Percentiles rank a stretch among this genome's conserved stretches.
Evolutionary conservation across 1,140 invertebrate genomes (phyloP).

Genomic region (Caenorhabditis inopinata): DNA sequence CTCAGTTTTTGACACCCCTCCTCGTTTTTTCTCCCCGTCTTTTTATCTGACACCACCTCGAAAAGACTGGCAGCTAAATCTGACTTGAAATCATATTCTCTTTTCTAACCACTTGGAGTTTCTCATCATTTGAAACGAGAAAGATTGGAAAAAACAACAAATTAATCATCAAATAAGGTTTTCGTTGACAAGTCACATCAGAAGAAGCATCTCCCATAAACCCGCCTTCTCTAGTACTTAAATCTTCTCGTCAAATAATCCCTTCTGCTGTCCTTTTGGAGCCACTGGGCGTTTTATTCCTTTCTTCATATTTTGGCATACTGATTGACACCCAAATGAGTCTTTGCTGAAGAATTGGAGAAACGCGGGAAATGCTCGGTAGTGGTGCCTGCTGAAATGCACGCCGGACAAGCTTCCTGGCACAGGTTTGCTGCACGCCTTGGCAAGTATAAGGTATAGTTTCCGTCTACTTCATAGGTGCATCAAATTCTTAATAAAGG

Average conservation of each 20-base stretch:
- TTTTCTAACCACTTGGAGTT: not conserved
- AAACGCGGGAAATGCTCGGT: conserved; percentile 29
- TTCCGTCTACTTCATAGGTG: not conserved
- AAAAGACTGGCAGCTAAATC: conserved; percentile 3
- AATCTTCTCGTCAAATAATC: not conserved
- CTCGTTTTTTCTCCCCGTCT: not conserved
- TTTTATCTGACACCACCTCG: not conserved
- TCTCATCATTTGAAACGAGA: not conserved
- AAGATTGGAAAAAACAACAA: not conserved
- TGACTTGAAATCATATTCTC: not conserved
- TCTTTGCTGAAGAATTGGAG: conserved; percentile 27
- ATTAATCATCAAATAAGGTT: not conserved
- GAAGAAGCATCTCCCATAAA: not conserved
- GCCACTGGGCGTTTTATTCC: not conserved
- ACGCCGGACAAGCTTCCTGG: conserved; percentile 32
- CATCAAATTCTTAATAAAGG: too few relatives aligned
- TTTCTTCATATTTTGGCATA: conserved; percentile 12
- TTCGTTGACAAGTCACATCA: not conserved
- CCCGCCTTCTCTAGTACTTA: conserved; percentile 6
- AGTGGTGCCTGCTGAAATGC: conserved; percentile 33
- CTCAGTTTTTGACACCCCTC: conserved; percentile 31
- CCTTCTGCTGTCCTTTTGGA: not conserved
- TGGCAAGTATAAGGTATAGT: conserved; percentile 32
- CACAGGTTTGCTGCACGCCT: conserved; percentile 32
- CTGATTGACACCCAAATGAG: conserved; percentile 28